Conservation (phyloP, 2,888 invertebrate species). For the Agrilus biguttatus region DNA sequence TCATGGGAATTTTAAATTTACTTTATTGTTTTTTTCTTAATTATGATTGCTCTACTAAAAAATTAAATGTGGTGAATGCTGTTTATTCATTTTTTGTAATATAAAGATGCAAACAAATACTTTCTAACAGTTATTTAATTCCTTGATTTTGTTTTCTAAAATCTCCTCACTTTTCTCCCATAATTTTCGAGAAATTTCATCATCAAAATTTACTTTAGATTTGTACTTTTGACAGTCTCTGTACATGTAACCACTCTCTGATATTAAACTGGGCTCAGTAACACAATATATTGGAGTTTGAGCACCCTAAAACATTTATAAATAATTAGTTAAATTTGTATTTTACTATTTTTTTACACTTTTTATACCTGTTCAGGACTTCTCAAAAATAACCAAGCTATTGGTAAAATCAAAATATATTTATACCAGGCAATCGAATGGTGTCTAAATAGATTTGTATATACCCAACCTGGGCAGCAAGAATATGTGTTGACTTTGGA, state of each 20-base stretch:
- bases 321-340: not conserved
- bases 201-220: constrained; percentile 45
- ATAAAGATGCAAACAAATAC: no score
- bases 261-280: constrained; percentile 41
- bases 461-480: constrained; percentile 68
- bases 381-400: constrained; percentile 56
- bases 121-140: no score
- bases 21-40: no score
- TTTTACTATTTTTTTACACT: constrained; percentile 1
- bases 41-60: no score
- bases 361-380: constrained; percentile 51
- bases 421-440: constrained; percentile 53
- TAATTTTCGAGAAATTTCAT: constrained; percentile 45
- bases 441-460: constrained; percentile 59
- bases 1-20: no score
- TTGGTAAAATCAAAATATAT: constrained; percentile 52
- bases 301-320: constrained; percentile 47
- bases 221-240: constrained; percentile 53
- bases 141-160: constrained; percentile 9
- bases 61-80: no score
- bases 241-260: constrained; percentile 60
- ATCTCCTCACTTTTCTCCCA: constrained; percentile 40
- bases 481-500: constrained; percentile 47
- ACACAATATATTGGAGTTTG: constrained; percentile 69
- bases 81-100: no score